These are phyloP conservation scores for Diacarnus erythraeanus DNA, from an alignment of 37 sponge, comb jelly and placozoan genomes.

Conservation along the genomic window DNA sequence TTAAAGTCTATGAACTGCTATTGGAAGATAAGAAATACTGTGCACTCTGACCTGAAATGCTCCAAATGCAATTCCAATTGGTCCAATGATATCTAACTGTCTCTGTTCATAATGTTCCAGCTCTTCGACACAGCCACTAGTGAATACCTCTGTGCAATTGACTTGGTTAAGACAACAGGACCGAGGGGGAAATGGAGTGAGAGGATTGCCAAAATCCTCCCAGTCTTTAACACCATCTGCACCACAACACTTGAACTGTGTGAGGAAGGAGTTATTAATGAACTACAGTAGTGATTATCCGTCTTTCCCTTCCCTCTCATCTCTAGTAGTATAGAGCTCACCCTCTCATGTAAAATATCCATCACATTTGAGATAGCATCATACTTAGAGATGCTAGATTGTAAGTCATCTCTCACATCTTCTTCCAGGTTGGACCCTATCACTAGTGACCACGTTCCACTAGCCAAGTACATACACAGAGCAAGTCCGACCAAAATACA, in stretches of 20 bases:
- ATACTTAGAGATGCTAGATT: background rate
- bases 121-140: constrained; percentile 11
- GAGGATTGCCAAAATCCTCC: background rate
- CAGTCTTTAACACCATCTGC: constrained; percentile 10
- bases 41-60: constrained; percentile 34
- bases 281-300: background rate
- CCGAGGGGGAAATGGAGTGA: background rate
- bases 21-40: no score
- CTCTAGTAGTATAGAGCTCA: background rate
- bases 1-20: no score
- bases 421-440: background rate
- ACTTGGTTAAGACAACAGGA: background rate
- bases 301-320: background rate
- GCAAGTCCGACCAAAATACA: constrained; percentile 3
- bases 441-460: constrained; percentile 29
- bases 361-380: background rate
- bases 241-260: constrained; percentile 51
- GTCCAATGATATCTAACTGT: constrained; percentile 50
- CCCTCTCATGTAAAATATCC: background rate
- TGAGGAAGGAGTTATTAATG: background rate
- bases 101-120: constrained; percentile 16
- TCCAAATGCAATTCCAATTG: constrained; percentile 47
- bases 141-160: background rate
- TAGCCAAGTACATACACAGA: constrained; percentile 13
- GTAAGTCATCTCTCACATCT: background rate